Percentiles rank a stretch among this genome's conserved stretches.
These are phyloP conservation scores for Vulpes vulpes DNA, from an alignment of 2,113 vertebrate genomes.

Conservation along the genomic window DNA sequence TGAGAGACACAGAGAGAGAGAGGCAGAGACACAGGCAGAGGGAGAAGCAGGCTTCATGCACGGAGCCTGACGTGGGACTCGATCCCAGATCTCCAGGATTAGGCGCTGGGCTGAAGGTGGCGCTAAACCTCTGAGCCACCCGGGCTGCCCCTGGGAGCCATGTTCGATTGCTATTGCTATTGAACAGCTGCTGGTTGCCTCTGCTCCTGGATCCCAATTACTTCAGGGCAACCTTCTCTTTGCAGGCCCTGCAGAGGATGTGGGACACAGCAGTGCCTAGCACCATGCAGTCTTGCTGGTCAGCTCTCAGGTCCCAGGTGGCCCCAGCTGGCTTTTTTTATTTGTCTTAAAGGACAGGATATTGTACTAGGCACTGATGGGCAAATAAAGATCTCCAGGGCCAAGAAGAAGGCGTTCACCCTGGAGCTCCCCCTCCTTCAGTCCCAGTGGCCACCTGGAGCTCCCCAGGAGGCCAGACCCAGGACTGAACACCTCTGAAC, in stretches of 20 bases:
- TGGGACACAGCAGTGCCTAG: background rate
- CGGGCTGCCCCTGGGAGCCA: background rate
- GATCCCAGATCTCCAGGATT: too few relatives aligned
- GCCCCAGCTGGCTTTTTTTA: background rate
- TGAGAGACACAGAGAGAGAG: too few relatives aligned
- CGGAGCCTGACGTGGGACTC: too few relatives aligned
- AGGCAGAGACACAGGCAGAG: too few relatives aligned
- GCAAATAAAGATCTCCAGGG: background rate
- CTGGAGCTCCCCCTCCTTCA: rapidly evolving
- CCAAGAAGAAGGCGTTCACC: background rate
- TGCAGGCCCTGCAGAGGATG: background rate
- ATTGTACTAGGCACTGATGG: background rate
- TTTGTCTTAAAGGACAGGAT: background rate
- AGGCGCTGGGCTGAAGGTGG: too few relatives aligned
- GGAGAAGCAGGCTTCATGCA: too few relatives aligned
- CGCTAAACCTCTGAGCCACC: too few relatives aligned
- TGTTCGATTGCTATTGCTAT: background rate
- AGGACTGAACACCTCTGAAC: background rate
- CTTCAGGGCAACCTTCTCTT: background rate
- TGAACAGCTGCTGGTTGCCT: background rate
- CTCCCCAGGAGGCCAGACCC: background rate
- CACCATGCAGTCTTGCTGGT: background rate
- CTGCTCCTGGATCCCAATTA: background rate
- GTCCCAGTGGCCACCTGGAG: background rate
- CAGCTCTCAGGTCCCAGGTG: background rate